Conservation (phyloP, 2,888 invertebrate species). For the Ectemnius continuus region DNA sequence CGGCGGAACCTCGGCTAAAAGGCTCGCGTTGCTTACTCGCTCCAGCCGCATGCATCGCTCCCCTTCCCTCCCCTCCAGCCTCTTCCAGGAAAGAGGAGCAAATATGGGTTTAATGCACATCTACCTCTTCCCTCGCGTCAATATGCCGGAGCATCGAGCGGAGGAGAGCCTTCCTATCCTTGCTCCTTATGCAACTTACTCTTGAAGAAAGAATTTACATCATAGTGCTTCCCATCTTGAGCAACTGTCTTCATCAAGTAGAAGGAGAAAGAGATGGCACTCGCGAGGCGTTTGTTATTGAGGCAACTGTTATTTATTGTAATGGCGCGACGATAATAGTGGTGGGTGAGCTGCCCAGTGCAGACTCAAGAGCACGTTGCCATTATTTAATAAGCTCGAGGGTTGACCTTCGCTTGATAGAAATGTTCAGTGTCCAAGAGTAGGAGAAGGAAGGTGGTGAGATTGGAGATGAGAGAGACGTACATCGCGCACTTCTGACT, state of each 20-base stretch:
- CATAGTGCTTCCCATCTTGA: too few species aligned
- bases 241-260: too few species aligned
- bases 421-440: conserved; percentile 11
- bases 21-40: conserved; percentile 5
- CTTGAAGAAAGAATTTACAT: too few species aligned
- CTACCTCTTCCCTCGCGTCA: neutral
- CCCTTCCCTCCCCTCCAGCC: too few species aligned
- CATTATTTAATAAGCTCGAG: conserved; percentile 59
- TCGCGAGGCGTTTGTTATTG: too few species aligned
- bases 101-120: neutral
- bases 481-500: conserved; percentile 4
- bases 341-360: too few species aligned
- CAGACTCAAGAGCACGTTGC: conserved; percentile 1
- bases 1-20: neutral
- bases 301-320: too few species aligned
- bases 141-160: too few species aligned
- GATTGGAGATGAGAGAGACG: conserved; percentile 11
- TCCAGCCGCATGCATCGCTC: neutral
- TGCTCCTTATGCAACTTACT: too few species aligned
- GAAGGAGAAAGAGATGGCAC: too few species aligned
- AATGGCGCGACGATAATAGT: too few species aligned
- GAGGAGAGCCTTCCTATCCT: too few species aligned
- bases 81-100: neutral
- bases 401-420: conserved; percentile 36
- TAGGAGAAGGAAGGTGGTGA: conserved; percentile 2